Base-by-base conservation (phyloP, 2,797 vertebrate genomes). In the Pseudomugil gertrudae region DNA sequence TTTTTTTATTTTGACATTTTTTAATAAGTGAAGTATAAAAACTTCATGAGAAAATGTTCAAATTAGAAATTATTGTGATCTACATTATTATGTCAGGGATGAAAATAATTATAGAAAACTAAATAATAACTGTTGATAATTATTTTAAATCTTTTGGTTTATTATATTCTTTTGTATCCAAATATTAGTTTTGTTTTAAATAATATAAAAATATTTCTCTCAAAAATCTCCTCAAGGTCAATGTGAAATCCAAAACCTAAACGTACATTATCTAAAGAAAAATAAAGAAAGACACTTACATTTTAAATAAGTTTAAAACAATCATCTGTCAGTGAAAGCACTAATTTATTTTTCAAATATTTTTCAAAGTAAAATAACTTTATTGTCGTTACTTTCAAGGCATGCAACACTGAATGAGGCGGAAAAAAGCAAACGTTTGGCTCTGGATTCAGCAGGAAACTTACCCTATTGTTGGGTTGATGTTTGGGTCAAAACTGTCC, bases 401-500 rank as follows among this genome's bases (percentile, higher is more conserved):
- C 19, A n/a, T 17, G 24, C 24, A 54, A 54, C 35, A 64, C 64
- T 11, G 27, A 32, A 11, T 40, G 8, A 21, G 29, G 29, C 2
- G 23, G 29, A 56, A 19, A 50, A 15, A 52, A 47, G 51, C 24
- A 8, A 9, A n/a, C 1, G 30, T 63, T 9, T 40, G 32, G 10
- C 0, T 1, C 7, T 26, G 30, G 29, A 38, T 17, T 56, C 2
- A 32, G 21, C n/a, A 66, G 21, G 4, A 58, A 45, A 87, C 95
- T 94, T 92, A 99, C 98, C 98, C 98, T 85, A 99, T 99, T 29
- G 98, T 99, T 74, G 97, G 98, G 91, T 98, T 98, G 80, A 99
- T 99, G 84, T 98, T 99, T 57, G 97, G 97, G 90, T 99, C 98
- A 87, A 99, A 99, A 79, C 96, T 98, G 78, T 99, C 97, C 87